Conservation (phyloP, 2,797 vertebrate genomes). For the Ataeniobius toweri region DNA sequence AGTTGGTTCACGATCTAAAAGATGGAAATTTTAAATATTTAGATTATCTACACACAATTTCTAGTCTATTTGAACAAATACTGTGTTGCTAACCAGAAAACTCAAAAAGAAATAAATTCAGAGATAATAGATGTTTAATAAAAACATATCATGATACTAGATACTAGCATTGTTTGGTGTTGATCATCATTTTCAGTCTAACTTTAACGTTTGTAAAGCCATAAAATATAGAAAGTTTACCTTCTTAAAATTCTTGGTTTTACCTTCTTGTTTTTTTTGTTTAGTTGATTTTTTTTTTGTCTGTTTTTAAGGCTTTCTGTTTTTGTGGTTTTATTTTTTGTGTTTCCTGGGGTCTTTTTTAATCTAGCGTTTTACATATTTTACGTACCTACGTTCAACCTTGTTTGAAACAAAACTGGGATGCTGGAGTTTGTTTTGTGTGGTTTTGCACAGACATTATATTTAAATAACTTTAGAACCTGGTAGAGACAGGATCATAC, state of each 20-base stretch:
- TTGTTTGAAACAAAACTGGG: no score
- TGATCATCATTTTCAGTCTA: not conserved
- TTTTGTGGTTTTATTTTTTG: not conserved
- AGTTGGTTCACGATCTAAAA: not conserved
- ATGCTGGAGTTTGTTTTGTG: not conserved
- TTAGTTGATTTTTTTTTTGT: not conserved
- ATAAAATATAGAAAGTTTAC: not conserved
- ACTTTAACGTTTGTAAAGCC: not conserved
- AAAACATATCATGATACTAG: not conserved
- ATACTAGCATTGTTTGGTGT: not conserved
- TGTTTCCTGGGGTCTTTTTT: not conserved
- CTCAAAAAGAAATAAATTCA: not conserved
- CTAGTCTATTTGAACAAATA: not conserved
- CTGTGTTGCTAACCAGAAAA: not conserved
- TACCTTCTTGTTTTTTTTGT: not conserved
- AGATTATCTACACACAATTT: not conserved
- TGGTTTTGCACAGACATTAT: no score
- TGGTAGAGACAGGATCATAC: no score
- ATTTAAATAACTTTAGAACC: no score
- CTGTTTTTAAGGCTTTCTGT: not conserved
- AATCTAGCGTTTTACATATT: not conserved
- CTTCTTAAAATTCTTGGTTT: not conserved
- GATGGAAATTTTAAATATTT: not conserved
- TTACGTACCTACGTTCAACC: not conserved
- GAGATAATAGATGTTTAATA: not conserved